phyloP scores from a whole-genome alignment of 2,113 vertebrate genomes.

The Lamprotornis superbus region DNA sequence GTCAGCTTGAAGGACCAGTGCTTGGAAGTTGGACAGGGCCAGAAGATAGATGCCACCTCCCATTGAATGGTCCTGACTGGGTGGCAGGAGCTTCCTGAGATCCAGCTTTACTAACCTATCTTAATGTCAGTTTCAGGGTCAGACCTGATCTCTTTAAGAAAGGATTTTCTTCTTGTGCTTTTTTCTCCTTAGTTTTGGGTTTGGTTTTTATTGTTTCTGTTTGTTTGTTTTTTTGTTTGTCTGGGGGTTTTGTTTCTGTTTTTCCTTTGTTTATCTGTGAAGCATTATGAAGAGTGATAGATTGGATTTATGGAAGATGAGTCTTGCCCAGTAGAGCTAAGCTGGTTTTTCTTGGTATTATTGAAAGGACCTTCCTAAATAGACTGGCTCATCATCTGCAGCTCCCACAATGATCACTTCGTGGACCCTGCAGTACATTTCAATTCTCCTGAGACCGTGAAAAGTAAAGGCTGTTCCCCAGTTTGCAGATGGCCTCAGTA shows the following conservation, averaged over 20 bases:
- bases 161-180: not conserved
- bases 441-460: not conserved
- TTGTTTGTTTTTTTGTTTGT: not conserved
- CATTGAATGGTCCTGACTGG: not conserved
- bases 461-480: not conserved
- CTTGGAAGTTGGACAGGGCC: not conserved
- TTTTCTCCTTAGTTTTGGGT: not conserved
- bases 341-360: not conserved
- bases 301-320: not conserved
- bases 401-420: not conserved
- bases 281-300: not conserved
- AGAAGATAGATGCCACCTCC: not conserved
- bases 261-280: not conserved
- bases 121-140: not conserved
- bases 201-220: not conserved
- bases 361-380: not conserved
- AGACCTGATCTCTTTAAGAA: not conserved
- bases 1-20: not conserved
- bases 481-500: not conserved
- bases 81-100: not conserved
- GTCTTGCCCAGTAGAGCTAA: not conserved
- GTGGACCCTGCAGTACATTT: not conserved
- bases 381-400: not conserved
- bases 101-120: not conserved
- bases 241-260: rapidly evolving